Conservation (phyloP, 2,797 vertebrate species). For the Cuniculus paca region DNA sequence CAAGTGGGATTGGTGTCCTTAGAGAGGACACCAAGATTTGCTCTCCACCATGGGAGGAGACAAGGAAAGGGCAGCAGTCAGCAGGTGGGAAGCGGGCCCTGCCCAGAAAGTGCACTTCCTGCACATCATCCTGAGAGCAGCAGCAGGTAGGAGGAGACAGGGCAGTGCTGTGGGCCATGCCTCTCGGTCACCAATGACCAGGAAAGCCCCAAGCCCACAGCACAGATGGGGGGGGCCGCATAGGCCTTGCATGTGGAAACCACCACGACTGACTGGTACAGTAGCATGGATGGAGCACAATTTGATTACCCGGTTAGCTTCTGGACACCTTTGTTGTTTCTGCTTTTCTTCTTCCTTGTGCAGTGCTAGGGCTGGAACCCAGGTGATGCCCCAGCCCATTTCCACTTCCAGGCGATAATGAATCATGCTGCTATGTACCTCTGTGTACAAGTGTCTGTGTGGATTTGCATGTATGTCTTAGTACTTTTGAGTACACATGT, state of each 20-base stretch:
- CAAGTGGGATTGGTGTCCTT: not conserved
- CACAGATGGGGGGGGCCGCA: fast-evolving
- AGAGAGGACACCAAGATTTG: not conserved
- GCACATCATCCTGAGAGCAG: not conserved
- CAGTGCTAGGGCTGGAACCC: not conserved
- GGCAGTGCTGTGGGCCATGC: not conserved
- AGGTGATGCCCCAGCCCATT: not conserved
- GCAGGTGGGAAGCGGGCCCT: not conserved
- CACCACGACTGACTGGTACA: fast-evolving
- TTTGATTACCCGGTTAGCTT: no score
- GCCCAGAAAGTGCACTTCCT: not conserved
- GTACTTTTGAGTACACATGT: no score
- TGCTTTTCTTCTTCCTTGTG: not conserved
- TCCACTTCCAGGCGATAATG: not conserved
- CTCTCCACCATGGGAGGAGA: not conserved
- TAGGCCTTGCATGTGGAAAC: not conserved
- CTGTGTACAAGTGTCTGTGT: not conserved
- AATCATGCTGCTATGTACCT: fast-evolving
- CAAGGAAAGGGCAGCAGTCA: not conserved
- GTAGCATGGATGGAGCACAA: no score
- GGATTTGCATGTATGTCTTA: not conserved
- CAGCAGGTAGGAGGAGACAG: not conserved
- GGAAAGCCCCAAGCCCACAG: not conserved
- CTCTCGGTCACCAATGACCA: no score
- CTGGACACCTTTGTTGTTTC: not conserved